Base-by-base conservation (phyloP, 2,888 invertebrate species). In the Copidosoma aretas region DNA sequence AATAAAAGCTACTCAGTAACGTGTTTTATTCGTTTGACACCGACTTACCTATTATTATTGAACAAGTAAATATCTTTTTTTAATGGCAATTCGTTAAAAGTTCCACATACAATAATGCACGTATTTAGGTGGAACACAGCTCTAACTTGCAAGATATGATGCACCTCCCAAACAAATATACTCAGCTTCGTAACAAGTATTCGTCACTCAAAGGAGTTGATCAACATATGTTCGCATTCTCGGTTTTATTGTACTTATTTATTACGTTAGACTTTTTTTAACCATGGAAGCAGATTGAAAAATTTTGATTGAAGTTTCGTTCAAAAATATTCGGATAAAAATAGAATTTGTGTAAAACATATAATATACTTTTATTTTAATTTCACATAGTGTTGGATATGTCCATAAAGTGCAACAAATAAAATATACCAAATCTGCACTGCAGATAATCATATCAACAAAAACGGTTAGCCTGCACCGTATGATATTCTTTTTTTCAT, bases 31-130 rank as follows among this genome's bases (percentile, higher is more conserved):
- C 52, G 43, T 46, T 65, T 46, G 5, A 52, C 39, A 41, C 59
- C 41, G 19, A 24, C 1, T 53, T 21, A 41, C 41, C 43, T 32
- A 70, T n/a, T n/a, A 66, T 69, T 72, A 69, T 71, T n/a, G 57
- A 49, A 59, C 53, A 46, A 58, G 43, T 32, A 56, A 32, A 60
- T 24, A 41, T 61, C 39, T 60, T 60, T 62, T 39, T 12, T 51
- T 64, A 68, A 73, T 73, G 71, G 71, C 73, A 62, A 73, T 76
- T 74, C 72, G 75, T 75, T 76, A 76, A 65, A 72, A 68, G 59
- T 70, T 70, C 57, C 68, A 74, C 73, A 73, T 32, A 73, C 73
- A 71, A 60, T 25, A 14, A 60, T 69, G 32, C 54, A 14, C 43
- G 39, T 49, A 41, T 25, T 56, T 56, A 4, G 24, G 14, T 19